Base-by-base conservation (phyloP, 2,888 invertebrate species). In the Pegoplata infirma region DNA sequence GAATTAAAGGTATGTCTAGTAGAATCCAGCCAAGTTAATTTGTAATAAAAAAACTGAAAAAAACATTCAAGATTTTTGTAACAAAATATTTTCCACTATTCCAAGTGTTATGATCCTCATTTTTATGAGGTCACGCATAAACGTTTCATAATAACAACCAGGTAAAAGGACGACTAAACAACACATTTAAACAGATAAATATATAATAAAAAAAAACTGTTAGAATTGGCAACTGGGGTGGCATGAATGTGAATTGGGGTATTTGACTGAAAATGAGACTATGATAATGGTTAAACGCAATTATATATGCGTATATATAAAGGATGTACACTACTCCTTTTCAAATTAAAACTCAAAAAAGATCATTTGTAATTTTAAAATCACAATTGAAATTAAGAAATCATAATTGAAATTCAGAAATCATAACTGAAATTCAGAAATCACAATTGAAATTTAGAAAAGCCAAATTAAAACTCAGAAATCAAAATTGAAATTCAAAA, bases 101-200 rank as follows among this genome's bases (percentile, higher is more conserved):
- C 14, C 36, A 23, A 51, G 17, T 46, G 25, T 32, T 64, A 59
- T 55, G 28, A 44, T 69, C 25, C 59, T 51, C 32, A n/a, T 21
- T 51, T 66, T 73, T 66, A 56, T 67, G 61, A 64, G 78, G 76
- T 81, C 78, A 81, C 81, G 76, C 81, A 81, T 76, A 76, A 76
- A 69, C 69, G 73, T 79, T 73, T 72, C 56, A 53, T 66, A 64
- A 66, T 66, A 46, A 40, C 3, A 40, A 40, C 2, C 76, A 71
- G 76, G 51, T 53, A n/a, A n/a, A 44, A 76, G 72, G 25, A 59
- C 47, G 25, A 59, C 47, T 40, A 14, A n/a, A 32, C 55, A 32
- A 68, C 36, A 49, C 63, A 21, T 47, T 17, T 6, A 23, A 23
- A 53, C 56, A 46, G 49, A 51, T 44, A 8, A 36, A 68, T 25